Percentiles rank a stretch among this genome's conserved stretches.
phyloP scores from a whole-genome alignment of 2,113 vertebrate genomes.

The Pachycephala philippinensis region DNA sequence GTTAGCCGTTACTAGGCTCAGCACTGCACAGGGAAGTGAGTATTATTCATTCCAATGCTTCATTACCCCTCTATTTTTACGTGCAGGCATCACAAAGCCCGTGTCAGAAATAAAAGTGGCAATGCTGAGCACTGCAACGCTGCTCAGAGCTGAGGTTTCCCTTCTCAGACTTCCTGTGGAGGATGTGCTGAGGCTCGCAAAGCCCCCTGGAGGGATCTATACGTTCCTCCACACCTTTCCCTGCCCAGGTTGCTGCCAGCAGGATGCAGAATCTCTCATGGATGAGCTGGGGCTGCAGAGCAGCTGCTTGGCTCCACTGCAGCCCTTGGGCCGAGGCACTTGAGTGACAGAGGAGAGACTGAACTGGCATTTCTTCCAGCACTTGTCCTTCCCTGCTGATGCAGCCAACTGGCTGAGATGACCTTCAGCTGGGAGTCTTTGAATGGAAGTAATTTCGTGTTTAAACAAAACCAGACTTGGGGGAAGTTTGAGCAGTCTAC shows the following conservation, averaged over 20 bases:
- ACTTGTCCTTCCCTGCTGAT: not conserved
- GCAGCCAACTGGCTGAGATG: not conserved
- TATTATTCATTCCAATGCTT: constrained; percentile 23
- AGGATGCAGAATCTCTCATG: not conserved
- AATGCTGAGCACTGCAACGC: rapidly evolving
- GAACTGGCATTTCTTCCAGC: constrained; percentile 12
- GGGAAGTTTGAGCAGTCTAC: not conserved
- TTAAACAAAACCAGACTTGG: not conserved
- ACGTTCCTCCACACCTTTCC: not conserved
- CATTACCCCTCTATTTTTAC: not conserved
- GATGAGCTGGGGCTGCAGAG: not conserved
- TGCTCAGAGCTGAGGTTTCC: not conserved
- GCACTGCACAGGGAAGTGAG: not conserved
- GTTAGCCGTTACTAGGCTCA: not conserved
- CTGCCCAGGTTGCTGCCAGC: not conserved
- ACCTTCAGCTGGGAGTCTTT: constrained; percentile 4
- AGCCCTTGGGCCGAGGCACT: not conserved
- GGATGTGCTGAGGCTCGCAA: not conserved
- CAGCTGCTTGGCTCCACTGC: not conserved
- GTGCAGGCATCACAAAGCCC: not conserved
- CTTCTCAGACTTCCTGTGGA: not conserved
- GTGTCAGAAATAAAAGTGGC: not conserved
- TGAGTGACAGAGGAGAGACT: not conserved
- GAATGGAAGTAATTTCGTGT: not conserved
- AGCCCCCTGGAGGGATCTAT: not conserved